A percentile compares a stretch with the other conserved stretches of the same genome.
phyloP scores from a whole-genome alignment of 2,797 vertebrate genomes.

The Synanceia verrucosa region DNA sequence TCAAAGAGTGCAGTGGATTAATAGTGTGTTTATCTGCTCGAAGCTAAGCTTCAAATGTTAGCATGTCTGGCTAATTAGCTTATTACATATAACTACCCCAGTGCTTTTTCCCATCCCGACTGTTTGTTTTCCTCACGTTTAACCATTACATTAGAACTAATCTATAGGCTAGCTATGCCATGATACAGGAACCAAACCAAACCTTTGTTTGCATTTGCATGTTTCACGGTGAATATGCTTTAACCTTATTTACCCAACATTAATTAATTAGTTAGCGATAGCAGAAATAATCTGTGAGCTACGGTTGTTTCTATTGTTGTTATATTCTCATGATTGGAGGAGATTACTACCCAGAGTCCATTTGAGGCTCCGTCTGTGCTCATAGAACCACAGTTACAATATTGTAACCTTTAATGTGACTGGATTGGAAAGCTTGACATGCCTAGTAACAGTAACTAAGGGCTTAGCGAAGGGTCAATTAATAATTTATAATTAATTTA shows the following conservation, averaged over 20 bases:
- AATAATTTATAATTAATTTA: too few species aligned
- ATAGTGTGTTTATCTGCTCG: not conserved
- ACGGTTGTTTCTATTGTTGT: too few species aligned
- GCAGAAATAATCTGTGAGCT: not conserved
- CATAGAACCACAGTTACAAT: not conserved
- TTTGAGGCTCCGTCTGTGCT: not conserved
- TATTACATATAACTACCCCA: not conserved
- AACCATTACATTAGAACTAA: not conserved
- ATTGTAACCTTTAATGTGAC: not conserved
- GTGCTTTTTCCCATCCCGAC: not conserved
- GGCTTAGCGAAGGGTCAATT: not conserved
- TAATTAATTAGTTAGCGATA: not conserved
- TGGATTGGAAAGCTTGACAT: conserved; percentile 16
- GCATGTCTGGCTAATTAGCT: not conserved
- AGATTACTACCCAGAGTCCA: too few species aligned
- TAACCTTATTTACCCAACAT: not conserved
- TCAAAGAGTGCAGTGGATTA: not conserved
- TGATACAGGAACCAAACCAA: not conserved
- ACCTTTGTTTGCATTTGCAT: not conserved
- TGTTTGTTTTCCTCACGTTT: not conserved
- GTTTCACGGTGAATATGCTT: not conserved
- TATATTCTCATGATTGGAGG: too few species aligned
- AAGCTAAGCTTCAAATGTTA: not conserved
- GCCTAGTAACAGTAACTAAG: not conserved
- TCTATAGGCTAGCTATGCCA: not conserved